Percentiles rank a stretch among this genome's conserved stretches.
These are phyloP conservation scores for Melierax canorus DNA, from an alignment of 2,113 vertebrate genomes.

Conservation along the genomic window DNA sequence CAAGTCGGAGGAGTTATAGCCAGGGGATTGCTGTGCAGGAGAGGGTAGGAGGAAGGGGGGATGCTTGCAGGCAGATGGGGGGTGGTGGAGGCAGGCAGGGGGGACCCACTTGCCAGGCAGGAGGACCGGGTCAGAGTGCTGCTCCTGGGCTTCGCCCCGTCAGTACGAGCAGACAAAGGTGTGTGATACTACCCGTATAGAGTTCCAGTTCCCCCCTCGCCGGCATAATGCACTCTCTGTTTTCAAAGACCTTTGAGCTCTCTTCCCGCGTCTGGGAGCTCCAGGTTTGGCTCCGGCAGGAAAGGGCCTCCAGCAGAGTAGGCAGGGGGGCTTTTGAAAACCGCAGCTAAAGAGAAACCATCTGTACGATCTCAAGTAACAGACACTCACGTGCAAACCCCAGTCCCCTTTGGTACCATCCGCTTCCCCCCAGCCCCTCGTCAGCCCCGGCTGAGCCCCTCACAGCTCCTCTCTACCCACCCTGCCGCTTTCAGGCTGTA, in stretches of 20 bases:
- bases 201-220: neutral
- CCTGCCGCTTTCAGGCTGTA: neutral
- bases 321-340: slow-evolving; percentile 44
- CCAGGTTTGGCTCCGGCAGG: slow-evolving; percentile 22
- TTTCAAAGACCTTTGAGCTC: slow-evolving; percentile 21
- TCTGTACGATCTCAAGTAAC: slow-evolving; percentile 54
- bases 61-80: neutral
- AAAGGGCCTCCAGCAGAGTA: slow-evolving; percentile 45
- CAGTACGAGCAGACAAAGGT: neutral
- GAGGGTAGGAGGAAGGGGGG: neutral
- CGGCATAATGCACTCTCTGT: neutral
- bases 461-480: neutral
- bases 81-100: neutral
- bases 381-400: neutral
- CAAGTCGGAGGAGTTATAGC: neutral
- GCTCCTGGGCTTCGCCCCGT: neutral
- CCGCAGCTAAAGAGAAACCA: slow-evolving; percentile 58
- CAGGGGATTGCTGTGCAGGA: neutral
- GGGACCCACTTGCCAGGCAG: neutral
- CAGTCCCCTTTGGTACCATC: neutral
- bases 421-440: neutral
- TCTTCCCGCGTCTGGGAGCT: neutral
- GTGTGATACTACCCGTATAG: neutral
- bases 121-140: neutral
- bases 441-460: neutral